These are phyloP conservation scores for Spatula versicolor DNA, from an alignment of 2,797 vertebrate species.

Conservation along the genomic window DNA sequence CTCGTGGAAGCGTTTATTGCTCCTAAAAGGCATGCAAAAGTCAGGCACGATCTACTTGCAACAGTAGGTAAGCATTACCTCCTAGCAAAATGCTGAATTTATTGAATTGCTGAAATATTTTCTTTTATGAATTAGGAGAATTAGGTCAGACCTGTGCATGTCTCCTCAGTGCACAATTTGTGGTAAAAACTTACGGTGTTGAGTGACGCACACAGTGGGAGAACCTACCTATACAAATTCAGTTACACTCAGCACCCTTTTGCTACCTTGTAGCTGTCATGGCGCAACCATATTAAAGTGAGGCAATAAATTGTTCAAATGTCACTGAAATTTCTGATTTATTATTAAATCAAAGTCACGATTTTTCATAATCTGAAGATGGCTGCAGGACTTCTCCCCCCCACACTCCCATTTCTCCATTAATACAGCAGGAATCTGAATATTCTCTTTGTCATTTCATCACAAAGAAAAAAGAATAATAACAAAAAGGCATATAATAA, in stretches of 20 bases:
- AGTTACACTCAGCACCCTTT: background rate
- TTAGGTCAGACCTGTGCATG: background rate
- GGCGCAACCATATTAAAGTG: background rate
- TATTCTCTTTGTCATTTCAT: background rate
- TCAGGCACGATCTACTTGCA: background rate
- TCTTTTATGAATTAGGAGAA: background rate
- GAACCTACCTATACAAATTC: background rate
- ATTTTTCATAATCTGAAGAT: background rate
- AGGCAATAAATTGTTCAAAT: background rate
- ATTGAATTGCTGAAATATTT: background rate
- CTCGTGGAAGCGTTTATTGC: background rate
- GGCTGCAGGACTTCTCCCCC: background rate
- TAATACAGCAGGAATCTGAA: background rate
- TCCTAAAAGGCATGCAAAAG: background rate
- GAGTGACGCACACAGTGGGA: background rate
- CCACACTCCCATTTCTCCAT: background rate
- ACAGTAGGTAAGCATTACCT: background rate
- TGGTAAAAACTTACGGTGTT: background rate
- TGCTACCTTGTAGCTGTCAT: background rate
- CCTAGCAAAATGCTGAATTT: background rate
- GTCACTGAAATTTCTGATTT: too few relatives aligned
- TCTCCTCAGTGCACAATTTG: background rate
- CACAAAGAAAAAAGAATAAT: background rate
- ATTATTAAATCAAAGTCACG: background rate
- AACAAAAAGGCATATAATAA: background rate